Conservation (phyloP, 2,797 vertebrate species). For the Synanceia verrucosa region DNA sequence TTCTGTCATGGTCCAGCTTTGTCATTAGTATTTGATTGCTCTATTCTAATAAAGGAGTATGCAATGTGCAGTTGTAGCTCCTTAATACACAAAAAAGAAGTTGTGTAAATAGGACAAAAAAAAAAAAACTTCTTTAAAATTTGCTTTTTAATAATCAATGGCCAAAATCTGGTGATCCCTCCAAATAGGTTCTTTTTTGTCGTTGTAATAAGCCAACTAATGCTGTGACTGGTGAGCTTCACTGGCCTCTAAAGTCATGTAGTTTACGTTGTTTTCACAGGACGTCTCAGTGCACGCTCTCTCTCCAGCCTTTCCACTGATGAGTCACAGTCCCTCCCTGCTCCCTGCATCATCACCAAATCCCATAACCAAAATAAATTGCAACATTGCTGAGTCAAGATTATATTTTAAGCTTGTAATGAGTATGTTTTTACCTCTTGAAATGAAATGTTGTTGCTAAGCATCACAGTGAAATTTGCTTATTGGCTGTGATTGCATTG, state of each 20-base stretch:
- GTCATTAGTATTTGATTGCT: background rate
- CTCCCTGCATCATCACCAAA: conserved; percentile 17
- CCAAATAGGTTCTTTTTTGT: background rate
- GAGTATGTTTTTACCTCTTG: conserved; percentile 16
- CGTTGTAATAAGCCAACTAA: background rate
- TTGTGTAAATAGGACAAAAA: background rate
- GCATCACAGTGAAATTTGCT: conserved; percentile 2
- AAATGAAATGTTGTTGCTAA: conserved; percentile 25
- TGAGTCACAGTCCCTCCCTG: conserved; percentile 26
- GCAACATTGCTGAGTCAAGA: conserved; percentile 1
- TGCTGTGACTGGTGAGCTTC: background rate
- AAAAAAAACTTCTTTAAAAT: background rate
- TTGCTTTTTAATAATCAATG: background rate
- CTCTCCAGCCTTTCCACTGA: background rate
- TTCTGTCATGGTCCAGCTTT: background rate
- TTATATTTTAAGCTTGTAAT: conserved; percentile 13
- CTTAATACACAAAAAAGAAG: background rate
- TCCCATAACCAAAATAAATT: conserved; percentile 9
- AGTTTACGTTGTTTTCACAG: background rate
- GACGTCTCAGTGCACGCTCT: conserved; percentile 17
- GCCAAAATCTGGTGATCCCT: background rate
- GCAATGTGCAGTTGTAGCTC: background rate
- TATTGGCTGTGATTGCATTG: background rate
- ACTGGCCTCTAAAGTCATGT: background rate
- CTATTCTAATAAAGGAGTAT: too few relatives aligned